Evolutionary conservation across 2,888 invertebrate genomes (phyloP), one percentile per base, ranked within the genome.

Genomic region (Phytoseiulus persimilis): DNA sequence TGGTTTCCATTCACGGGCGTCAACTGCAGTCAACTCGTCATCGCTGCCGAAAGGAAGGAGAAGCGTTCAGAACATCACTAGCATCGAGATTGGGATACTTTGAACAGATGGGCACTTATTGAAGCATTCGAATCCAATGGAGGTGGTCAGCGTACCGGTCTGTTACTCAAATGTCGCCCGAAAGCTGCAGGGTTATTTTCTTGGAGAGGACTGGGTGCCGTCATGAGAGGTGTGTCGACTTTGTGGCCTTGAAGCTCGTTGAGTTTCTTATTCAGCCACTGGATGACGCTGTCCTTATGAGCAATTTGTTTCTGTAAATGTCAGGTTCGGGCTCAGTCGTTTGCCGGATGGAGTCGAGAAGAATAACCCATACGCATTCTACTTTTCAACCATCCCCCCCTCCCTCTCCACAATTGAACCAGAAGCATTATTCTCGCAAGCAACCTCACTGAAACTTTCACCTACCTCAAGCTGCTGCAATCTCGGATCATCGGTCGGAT

Each of bases 221-320:
- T 87, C n/a, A 87, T 39, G 32, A 87, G 33, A n/a, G 87, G 87
- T 33, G 87, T 87, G 45, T 87, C 87, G 33, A 87, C 87, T 45
- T 87, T 87, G 14, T 87, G 87, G 23, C 87, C 87, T 33, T 87
- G 87, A 5, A 87, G 32, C 45, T 87, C 87, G 31, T 87, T 87
- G 87, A 87, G 87, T 87, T 87, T 87, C 14, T 87, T 87, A 45
- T 87, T 87, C 33, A 87, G 45, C 87, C 87, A 87, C 45, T 87
- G 87, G 31, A 87, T 87, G 28, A 87, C 87, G 18, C 87, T 87
- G 33, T 87, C 87, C 31, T 87, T 87, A 33, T 87, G 87, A n/a
- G 87, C 87, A n/a, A 87, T 45, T n/a, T 87, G 87, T n/a, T 87
- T 87, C 87, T 87, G 33, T 6, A 87, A 87, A 39, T 31, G 14